Evolutionary conservation across 2,113 vertebrate genomes (phyloP), one percentile per base, ranked within the genome.

Genomic region (Neolamprologus devosi): DNA sequence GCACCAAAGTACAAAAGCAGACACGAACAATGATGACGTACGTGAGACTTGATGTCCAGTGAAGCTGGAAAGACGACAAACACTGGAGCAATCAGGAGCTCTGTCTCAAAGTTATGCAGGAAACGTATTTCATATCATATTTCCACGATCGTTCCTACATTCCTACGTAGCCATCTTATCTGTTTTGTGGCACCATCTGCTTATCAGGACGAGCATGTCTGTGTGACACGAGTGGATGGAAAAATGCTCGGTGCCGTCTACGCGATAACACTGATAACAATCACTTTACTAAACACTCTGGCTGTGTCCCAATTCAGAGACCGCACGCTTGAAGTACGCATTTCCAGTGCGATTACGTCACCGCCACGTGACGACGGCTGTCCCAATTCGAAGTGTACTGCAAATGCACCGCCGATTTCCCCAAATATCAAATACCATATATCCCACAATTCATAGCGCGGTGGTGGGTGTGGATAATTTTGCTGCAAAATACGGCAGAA

Each of bases 321-420:
- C 23, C 0, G 23, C 13, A 57, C 1, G 2, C 13, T 14, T 57
- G 54, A 57, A 57, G 54, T 14, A 57, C 12, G 12, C 54, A 14
- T 57, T 57, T 57, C 0, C 0, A 57, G 54, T 26, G 12, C 2
- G 4, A 28, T 57, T 57, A 16, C 1, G 7, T 57, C 54, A 57
- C 3, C 12, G 13, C 7, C 54, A 57, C 54, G 0, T 3, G 1
- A 57, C 1, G 12, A 5, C 2, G 1, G 23, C 54, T 57, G 23
- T 57, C 54, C 23, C 54, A 57, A 28, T 57, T 5, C 4, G 2
- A 57, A 26, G 54, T 26, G 23, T 57, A 8, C n/a, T 54, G 0
- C 9, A 53, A 11, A 53, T 26, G 21, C 0, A 0, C 12, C 4
- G 4, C 8, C 3, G 1, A 26, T 8, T 26, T 8, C 12, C 54